Evolutionary conservation across 2,888 invertebrate genomes (phyloP).

Genomic region (Isotomurus palustris): DNA sequence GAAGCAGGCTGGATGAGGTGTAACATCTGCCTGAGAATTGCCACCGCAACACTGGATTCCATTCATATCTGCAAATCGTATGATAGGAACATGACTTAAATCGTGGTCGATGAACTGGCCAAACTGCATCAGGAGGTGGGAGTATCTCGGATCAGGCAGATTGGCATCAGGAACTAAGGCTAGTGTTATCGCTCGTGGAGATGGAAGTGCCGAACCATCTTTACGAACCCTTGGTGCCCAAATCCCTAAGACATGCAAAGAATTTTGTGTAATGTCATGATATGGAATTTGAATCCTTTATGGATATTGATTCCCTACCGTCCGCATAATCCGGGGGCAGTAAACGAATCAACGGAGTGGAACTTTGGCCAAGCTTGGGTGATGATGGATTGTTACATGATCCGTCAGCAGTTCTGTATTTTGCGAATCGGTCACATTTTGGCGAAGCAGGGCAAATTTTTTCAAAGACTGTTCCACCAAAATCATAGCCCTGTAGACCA

Average conservation of each 20-base stretch:
- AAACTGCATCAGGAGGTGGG: conserved; percentile 45
- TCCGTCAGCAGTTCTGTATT: conserved; percentile 73
- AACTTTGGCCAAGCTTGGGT: conserved; percentile 75
- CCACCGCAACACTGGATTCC: conserved; percentile 38
- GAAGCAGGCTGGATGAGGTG: conserved; percentile 61
- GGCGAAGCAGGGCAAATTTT: conserved; percentile 33
- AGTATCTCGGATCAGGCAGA: conserved; percentile 42
- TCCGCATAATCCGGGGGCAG: conserved; percentile 69
- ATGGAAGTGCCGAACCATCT: conserved; percentile 53
- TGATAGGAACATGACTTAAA: conserved; percentile 43
- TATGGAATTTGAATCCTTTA: neutral
- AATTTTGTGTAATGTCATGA: neutral
- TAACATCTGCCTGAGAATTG: conserved; percentile 2
- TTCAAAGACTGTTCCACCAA: conserved; percentile 35
- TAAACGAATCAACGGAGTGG: conserved; percentile 69
- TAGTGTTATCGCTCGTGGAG: conserved; percentile 47
- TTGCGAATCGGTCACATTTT: conserved; percentile 48
- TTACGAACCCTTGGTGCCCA: conserved; percentile 58
- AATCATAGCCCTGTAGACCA: conserved; percentile 41
- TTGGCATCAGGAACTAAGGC: conserved; percentile 47
- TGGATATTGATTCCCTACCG: conserved; percentile 59
- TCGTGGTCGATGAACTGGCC: conserved; percentile 48
- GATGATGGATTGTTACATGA: conserved; percentile 85
- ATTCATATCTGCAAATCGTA: conserved; percentile 39
- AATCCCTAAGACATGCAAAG: conserved; percentile 56